phyloP scores from a whole-genome alignment of 1,140 invertebrate genomes.

The Aphelinus certus region DNA sequence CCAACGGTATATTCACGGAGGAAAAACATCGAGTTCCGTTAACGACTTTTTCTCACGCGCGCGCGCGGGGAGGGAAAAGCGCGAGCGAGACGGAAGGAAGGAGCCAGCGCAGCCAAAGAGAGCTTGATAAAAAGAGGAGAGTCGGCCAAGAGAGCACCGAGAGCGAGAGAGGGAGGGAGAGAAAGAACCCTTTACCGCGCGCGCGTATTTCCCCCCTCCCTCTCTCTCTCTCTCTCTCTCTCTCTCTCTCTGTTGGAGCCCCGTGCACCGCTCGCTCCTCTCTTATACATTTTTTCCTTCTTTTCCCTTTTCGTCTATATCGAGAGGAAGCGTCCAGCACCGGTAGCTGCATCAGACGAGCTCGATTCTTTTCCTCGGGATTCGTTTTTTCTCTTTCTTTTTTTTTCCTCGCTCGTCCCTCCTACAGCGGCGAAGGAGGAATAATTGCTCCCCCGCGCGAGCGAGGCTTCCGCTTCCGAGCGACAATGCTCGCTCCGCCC shows the following conservation, averaged over 20 bases:
- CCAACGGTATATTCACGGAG: conserved; percentile 12
- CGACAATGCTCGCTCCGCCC: conserved; percentile 12
- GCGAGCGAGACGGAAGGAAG: not conserved
- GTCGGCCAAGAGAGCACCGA: not conserved
- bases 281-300: no score
- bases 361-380: conserved; percentile 18
- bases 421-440: conserved; percentile 23
- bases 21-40: conserved; percentile 37
- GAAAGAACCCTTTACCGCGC: conserved; percentile 23
- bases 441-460: conserved; percentile 32
- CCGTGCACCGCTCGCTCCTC: no score
- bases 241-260: no score
- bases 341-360: no score
- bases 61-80: not conserved
- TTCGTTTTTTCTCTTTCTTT: conserved; percentile 8
- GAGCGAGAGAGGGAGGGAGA: not conserved
- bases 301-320: conserved; percentile 8
- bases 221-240: not conserved
- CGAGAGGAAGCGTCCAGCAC: conserved; percentile 4
- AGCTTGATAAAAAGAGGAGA: not conserved
- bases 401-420: not conserved
- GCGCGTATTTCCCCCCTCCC: conserved; percentile 15
- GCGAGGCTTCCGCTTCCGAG: conserved; percentile 30
- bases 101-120: not conserved
- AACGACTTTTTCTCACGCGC: conserved; percentile 32